A percentile compares a stretch with the other conserved stretches of the same genome.
Evolutionary conservation across 2,797 vertebrate species (phyloP).

Genomic region (Myotis myotis): DNA sequence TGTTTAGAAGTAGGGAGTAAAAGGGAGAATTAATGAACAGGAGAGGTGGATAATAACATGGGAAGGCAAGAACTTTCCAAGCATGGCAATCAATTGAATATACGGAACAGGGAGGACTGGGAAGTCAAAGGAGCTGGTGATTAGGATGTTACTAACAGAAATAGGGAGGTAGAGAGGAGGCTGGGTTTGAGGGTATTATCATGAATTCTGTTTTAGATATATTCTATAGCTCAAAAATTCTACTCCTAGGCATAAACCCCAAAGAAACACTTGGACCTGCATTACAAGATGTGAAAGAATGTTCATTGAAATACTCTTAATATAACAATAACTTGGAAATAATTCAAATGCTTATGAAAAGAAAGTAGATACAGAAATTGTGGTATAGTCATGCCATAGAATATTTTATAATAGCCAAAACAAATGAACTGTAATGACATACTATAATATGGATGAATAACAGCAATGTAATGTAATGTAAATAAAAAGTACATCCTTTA

Average conservation of each 20-base stretch:
- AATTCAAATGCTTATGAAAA: background rate
- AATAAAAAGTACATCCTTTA: background rate
- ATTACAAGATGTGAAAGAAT: background rate
- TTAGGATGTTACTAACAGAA: background rate
- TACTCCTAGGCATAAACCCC: background rate
- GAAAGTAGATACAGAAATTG: background rate
- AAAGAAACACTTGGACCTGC: background rate
- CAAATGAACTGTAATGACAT: background rate
- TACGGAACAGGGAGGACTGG: background rate
- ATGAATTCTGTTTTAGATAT: background rate
- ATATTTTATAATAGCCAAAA: background rate
- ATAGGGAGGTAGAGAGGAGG: background rate
- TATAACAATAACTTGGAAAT: background rate
- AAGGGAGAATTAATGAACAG: background rate
- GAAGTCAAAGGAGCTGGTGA: background rate
- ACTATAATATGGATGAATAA: background rate
- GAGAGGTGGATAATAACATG: background rate
- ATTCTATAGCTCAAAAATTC: background rate
- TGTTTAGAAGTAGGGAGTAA: background rate
- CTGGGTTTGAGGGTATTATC: background rate
- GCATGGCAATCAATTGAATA: background rate
- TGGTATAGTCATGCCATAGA: background rate
- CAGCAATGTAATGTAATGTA: background rate
- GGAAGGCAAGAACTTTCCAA: background rate
- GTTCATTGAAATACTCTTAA: background rate